Conservation (phyloP, 2,113 vertebrate genomes). For the Chrysochloris asiatica region DNA sequence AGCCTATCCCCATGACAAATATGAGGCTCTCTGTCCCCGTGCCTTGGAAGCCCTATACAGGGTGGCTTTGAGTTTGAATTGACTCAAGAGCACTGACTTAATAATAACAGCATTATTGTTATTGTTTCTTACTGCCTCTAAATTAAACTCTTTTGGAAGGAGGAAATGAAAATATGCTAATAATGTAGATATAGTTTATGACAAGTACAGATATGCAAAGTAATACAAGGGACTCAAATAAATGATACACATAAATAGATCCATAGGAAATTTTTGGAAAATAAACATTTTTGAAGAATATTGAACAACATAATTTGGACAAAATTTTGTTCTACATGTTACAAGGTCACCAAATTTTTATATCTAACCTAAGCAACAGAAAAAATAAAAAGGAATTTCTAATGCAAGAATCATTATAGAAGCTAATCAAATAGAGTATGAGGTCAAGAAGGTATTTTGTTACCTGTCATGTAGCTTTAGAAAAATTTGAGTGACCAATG, state of each 20-base stretch:
- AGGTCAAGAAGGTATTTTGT: not conserved
- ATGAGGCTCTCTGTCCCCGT: no score
- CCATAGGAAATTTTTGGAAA: not conserved
- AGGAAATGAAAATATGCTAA: not conserved
- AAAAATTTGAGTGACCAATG: not conserved
- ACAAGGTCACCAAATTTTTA: conserved; percentile 4
- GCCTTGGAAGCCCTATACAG: no score
- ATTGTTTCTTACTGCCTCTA: not conserved
- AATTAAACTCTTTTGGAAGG: not conserved
- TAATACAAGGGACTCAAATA: not conserved
- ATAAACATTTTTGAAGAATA: not conserved
- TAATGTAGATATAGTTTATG: not conserved
- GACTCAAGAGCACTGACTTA: no score
- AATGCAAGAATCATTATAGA: not conserved
- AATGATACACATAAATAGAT: not conserved
- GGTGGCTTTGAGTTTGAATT: no score
- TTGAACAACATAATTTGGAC: not conserved
- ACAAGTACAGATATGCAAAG: not conserved
- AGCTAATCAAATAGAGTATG: not conserved
- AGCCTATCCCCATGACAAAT: no score
- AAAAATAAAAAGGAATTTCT: not conserved
- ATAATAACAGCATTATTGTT: not conserved
- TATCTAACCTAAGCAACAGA: not conserved
- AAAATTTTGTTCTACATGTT: not conserved
- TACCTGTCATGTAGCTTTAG: not conserved